Percentiles rank a stretch among this genome's conserved stretches.
Conservation (phyloP, 2,113 vertebrate genomes). For the Nicator chloris region DNA sequence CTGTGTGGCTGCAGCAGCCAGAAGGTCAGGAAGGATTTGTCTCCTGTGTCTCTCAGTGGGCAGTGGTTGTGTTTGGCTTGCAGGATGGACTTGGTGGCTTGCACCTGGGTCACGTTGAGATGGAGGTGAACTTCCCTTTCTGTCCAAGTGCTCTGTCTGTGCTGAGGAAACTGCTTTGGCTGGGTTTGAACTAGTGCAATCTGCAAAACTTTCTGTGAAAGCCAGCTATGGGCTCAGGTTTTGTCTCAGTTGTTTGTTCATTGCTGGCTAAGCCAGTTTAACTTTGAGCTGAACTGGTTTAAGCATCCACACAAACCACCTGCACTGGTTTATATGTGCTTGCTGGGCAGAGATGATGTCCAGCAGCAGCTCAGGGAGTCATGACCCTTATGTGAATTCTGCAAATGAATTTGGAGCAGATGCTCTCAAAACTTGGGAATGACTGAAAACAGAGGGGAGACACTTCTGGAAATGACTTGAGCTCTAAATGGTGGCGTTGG, state of each 20-base stretch:
- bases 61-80: background rate
- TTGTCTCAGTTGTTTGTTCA: background rate
- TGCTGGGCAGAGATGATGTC: background rate
- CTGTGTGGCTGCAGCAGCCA: background rate
- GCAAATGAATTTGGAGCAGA: background rate
- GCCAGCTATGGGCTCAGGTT: background rate
- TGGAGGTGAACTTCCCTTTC: background rate
- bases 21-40: background rate
- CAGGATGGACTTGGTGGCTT: background rate
- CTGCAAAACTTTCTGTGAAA: background rate
- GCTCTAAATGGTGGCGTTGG: background rate
- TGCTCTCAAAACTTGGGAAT: background rate
- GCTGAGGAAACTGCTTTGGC: background rate
- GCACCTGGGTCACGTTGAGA: fast-evolving
- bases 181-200: background rate
- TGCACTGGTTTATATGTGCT: background rate
- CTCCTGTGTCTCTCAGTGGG: background rate
- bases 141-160: background rate
- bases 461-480: background rate
- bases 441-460: background rate
- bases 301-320: background rate
- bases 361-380: constrained; percentile 47
- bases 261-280: background rate
- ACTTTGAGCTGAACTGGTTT: background rate
- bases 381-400: background rate